phyloP scores from a whole-genome alignment of 2,888 invertebrate species.

The Tiliacea aurago region DNA sequence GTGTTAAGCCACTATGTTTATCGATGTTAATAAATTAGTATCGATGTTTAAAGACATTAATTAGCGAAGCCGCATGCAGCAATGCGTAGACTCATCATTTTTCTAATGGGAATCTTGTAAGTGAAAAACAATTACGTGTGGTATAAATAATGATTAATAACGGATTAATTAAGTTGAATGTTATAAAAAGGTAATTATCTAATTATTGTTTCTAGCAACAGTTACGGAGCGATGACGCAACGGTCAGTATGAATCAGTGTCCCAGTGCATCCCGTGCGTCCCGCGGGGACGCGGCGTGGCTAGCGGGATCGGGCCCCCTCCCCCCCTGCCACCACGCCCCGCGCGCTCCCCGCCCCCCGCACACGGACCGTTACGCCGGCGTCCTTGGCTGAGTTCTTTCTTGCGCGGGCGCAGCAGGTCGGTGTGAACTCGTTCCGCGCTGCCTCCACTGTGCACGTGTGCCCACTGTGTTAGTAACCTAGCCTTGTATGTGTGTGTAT shows the following conservation, averaged over 20 bases:
- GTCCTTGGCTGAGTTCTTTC: constrained; percentile 91
- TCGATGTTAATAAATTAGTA: constrained; percentile 61
- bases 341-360: constrained; percentile 58
- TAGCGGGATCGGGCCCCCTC: constrained; percentile 71
- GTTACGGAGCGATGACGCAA: constrained; percentile 45
- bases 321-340: constrained; percentile 44
- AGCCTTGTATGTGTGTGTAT: constrained; percentile 68
- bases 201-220: constrained; percentile 7
- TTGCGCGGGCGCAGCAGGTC: constrained; percentile 88
- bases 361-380: constrained; percentile 87
- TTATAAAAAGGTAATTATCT: background rate
- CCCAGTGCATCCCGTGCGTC: constrained; percentile 58
- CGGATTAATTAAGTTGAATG: background rate
- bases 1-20: constrained; percentile 61
- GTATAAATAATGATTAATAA: background rate
- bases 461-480: constrained; percentile 70
- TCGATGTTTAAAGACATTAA: constrained; percentile 30
- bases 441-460: constrained; percentile 83
- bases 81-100: background rate
- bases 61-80: constrained; percentile 7
- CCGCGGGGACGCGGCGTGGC: constrained; percentile 60
- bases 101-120: constrained; percentile 23
- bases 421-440: constrained; percentile 87
- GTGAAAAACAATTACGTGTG: background rate
- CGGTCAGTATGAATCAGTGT: constrained; percentile 48